Percentiles rank a stretch among this genome's conserved stretches.
Evolutionary conservation across 2,797 vertebrate genomes (phyloP).

Genomic region (Alca torda): DNA sequence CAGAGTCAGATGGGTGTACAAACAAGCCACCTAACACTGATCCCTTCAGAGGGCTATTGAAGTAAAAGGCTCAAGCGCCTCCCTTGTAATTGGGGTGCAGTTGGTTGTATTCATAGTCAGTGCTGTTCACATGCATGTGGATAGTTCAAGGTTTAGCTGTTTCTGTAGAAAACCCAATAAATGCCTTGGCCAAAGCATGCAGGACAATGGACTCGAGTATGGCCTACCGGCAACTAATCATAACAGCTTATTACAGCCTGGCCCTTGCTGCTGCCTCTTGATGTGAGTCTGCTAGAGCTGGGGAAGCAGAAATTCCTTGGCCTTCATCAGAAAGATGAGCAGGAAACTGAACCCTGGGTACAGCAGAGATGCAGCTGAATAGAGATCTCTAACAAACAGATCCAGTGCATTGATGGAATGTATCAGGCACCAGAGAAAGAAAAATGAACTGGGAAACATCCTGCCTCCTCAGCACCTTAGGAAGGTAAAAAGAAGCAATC

Average conservation of each 20-base stretch:
- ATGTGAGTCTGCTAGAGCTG: not conserved
- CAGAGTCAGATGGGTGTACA: not conserved
- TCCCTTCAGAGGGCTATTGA: not conserved
- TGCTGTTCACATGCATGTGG: not conserved
- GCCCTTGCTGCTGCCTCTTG: not conserved
- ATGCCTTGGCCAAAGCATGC: not conserved
- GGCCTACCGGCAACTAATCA: not conserved
- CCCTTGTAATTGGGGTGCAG: not conserved
- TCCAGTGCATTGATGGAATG: not conserved
- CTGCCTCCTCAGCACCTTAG: not conserved
- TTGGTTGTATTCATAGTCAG: not conserved
- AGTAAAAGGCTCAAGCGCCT: not conserved
- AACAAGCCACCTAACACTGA: not conserved
- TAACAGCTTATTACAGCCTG: not conserved
- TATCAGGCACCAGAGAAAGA: not conserved
- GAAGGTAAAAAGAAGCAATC: not conserved
- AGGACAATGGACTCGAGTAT: not conserved
- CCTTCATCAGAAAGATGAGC: not conserved
- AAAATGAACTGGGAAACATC: not conserved
- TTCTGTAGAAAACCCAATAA: not conserved
- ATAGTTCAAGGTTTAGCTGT: not conserved
- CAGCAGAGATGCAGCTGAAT: not conserved
- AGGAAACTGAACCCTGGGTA: not conserved
- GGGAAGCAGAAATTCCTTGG: not conserved
- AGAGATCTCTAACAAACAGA: not conserved